Conservation (phyloP, 2,888 invertebrate species). For the Tipula unca region DNA sequence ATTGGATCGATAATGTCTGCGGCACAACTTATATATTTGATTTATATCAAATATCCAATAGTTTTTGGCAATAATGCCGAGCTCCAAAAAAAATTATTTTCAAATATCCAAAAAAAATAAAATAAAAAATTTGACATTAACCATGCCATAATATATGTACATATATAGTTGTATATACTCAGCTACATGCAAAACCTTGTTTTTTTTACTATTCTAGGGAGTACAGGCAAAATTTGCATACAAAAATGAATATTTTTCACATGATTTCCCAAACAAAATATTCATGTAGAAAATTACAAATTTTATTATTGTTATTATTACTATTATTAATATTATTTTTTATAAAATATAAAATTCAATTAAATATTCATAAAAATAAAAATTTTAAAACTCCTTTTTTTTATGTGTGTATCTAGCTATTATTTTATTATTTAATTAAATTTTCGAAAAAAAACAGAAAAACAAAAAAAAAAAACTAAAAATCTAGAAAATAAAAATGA, state of each 20-base stretch:
- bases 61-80: background rate
- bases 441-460: background rate
- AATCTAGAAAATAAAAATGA: background rate
- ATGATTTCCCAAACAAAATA: slow-evolving; percentile 8
- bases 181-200: background rate
- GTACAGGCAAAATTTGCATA: background rate
- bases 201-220: background rate
- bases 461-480: background rate
- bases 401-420: background rate
- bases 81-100: background rate
- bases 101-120: background rate
- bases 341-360: background rate
- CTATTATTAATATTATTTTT: background rate
- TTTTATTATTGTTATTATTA: background rate
- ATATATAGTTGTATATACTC: background rate
- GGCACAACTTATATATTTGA: slow-evolving; percentile 1
- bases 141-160: background rate
- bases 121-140: background rate
- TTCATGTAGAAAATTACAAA: background rate
- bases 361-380: slow-evolving; percentile 3
- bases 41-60: background rate
- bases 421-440: background rate
- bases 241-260: background rate
- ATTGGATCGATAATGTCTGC: slow-evolving; percentile 3
- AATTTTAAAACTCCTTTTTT: background rate